Base-by-base conservation (phyloP, 64 coral and sea anemone species). In the Actinia equina region DNA sequence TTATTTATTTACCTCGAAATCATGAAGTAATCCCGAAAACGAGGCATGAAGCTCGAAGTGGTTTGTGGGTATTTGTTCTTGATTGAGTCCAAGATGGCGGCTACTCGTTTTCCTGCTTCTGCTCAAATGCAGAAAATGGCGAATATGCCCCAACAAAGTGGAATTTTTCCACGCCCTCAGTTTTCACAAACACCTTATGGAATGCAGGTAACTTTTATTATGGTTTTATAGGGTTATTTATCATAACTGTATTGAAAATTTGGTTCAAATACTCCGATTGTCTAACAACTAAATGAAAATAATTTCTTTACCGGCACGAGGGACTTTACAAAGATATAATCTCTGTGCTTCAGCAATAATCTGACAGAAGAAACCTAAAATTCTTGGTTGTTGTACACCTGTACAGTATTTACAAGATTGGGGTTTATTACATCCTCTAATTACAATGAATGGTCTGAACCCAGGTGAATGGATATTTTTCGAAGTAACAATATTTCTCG, bases 71-170 rank as follows among this genome's bases (percentile, higher is more conserved):
- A 56, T 80, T 65, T 95, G 67, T 90, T 74, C 83, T 83, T 56
- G 54, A n/a, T 69, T 74, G 30, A 57, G 58, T 62, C n/a, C 91
- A 96, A 96, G 77, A 96, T 96, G 94, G 94, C 94, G 91, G 20
- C 69, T 3, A 78, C 91, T 64, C 94, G 94, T 85, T 96, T 96
- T 85, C 94, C 94, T 82, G 94, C 94, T 18, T 96, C 94, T 77
- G 89, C 85, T 12, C 89, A 88, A 43, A 96, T 96, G 94, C 91
- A 96, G 87, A 96, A 90, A 87, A 96, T 96, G 94, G 94, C 94
- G 77, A 89, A 89, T 89, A 85, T 85, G 83, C 94, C 94, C 19
- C 94, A 93, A 80, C 94, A 93, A 88, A 51, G 83, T 41, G 86
- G 89, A 57, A 93, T 93, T 80, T 96, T 90, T 90, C 94, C 89